A percentile compares a stretch with the other conserved stretches of the same genome.
These are phyloP conservation scores for Lacanobia oleracea DNA, from an alignment of 2,888 invertebrate species.

Conservation along the genomic window DNA sequence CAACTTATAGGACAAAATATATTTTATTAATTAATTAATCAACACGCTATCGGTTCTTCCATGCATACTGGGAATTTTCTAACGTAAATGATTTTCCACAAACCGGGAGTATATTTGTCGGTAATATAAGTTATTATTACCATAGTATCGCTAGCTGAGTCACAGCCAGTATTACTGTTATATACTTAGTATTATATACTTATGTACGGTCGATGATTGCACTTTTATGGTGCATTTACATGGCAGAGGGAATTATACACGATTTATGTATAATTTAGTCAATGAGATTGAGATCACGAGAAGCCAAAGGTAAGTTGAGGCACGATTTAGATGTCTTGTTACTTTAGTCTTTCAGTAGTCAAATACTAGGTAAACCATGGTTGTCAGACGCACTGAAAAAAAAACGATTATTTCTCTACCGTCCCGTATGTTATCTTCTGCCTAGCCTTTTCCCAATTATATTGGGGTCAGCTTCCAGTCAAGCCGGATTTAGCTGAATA, in stretches of 20 bases:
- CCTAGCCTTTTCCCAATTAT: no score
- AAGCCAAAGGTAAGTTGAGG: slow-evolving; percentile 34
- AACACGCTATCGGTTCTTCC: slow-evolving; percentile 13
- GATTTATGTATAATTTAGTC: slow-evolving; percentile 57
- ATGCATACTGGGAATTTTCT: slow-evolving; percentile 45
- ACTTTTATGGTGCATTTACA: slow-evolving; percentile 57
- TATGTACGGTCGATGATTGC: slow-evolving; percentile 41
- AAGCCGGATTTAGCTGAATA: no score
- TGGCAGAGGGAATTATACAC: slow-evolving; percentile 55
- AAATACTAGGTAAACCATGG: not conserved
- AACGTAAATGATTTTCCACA: slow-evolving; percentile 59
- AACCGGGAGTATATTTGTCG: slow-evolving; percentile 36
- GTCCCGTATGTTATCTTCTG: no score
- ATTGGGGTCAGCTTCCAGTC: no score
- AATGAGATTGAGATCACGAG: slow-evolving; percentile 59
- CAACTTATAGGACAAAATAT: slow-evolving; percentile 24
- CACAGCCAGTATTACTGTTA: slow-evolving; percentile 27
- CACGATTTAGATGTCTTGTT: slow-evolving; percentile 47
- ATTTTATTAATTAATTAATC: slow-evolving; percentile 24
- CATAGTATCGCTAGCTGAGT: slow-evolving; percentile 47
- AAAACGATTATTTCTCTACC: no score
- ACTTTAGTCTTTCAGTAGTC: slow-evolving; percentile 11
- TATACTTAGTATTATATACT: slow-evolving; percentile 17
- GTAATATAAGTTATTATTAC: slow-evolving; percentile 27
- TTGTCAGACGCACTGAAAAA: no score